Percentiles rank a stretch among this genome's conserved stretches.
phyloP scores from a whole-genome alignment of 2,113 vertebrate genomes.

The Lasiurus cinereus region DNA sequence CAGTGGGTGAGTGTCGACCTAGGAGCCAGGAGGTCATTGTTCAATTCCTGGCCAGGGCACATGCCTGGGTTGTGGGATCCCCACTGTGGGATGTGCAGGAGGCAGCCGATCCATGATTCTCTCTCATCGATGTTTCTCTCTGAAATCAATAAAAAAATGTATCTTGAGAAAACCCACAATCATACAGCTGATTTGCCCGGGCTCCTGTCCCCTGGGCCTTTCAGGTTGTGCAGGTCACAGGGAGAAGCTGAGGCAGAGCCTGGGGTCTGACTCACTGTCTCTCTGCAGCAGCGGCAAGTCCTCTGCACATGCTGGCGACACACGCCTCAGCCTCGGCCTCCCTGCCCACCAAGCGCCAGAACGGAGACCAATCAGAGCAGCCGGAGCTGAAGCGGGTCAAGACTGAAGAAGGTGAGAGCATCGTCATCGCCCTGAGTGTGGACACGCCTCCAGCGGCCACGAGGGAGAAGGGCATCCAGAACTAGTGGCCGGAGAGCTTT shows the following conservation, averaged over 20 bases:
- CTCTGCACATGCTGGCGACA: conserved; percentile 96
- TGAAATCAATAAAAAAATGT: not conserved
- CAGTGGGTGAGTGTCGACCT: too few relatives aligned
- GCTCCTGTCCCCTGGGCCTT: not conserved
- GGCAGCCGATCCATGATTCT: not conserved
- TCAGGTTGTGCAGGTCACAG: accelerated
- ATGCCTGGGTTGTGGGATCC: too few relatives aligned
- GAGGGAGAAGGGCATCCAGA: conserved; percentile 90
- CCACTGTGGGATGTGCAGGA: too few relatives aligned
- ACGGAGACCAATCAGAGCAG: conserved; percentile 90
- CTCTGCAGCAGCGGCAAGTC: conserved; percentile 91
- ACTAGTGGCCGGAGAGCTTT: conserved; percentile 86
- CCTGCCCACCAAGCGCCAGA: conserved; percentile 97
- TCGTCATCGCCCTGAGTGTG: conserved; percentile 88
- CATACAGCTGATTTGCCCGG: not conserved
- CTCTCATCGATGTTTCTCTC: not conserved
- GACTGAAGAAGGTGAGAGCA: conserved; percentile 88
- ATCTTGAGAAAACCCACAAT: not conserved
- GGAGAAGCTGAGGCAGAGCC: not conserved
- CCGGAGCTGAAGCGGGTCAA: conserved; percentile 93
- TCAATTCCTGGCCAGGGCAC: too few relatives aligned
- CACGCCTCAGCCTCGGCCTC: conserved; percentile 96
- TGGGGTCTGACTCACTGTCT: conserved; percentile 25
- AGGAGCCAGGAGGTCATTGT: too few relatives aligned
- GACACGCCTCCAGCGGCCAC: conserved; percentile 87